Conservation (phyloP, 2,888 invertebrate genomes). For the Arge pagana region DNA sequence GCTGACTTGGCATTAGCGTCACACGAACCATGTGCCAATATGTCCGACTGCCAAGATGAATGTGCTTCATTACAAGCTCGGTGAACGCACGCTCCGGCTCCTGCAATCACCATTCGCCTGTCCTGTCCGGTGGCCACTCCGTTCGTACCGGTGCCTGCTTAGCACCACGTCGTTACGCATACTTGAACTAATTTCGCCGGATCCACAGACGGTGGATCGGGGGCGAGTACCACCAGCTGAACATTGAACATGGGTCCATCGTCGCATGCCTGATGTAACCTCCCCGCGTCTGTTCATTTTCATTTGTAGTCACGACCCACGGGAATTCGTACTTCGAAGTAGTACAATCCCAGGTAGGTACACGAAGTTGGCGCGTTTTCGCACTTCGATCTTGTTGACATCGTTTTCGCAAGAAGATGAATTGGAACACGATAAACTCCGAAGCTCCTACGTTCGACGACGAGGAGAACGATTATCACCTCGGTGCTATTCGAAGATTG, state of each 20-base stretch:
- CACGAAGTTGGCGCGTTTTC: no score
- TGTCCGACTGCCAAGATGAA: conserved; percentile 19
- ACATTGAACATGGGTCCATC: no score
- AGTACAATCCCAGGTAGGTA: no score
- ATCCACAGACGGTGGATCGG: conserved; percentile 9
- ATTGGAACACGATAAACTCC: no score
- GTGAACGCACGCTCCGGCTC: conserved; percentile 8
- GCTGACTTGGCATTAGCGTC: conserved; percentile 20
- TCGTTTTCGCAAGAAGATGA: no score
- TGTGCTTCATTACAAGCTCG: conserved; percentile 23
- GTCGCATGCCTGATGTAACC: no score
- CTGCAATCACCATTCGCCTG: conserved; percentile 14
- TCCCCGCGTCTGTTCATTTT: conserved; percentile 15
- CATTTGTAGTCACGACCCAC: conserved; percentile 18
- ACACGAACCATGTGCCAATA: conserved; percentile 24
- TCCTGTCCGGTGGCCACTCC: conserved; percentile 22
- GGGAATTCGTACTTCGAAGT: no score
- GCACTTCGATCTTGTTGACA: no score
- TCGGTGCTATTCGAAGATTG: no score
- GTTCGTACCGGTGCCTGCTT: conserved; percentile 26
- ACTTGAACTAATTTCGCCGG: conserved; percentile 29
- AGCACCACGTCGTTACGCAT: conserved; percentile 31
- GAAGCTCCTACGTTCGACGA: no score
- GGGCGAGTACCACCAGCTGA: no score
- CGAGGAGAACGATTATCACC: no score